Conservation (phyloP, 2,113 vertebrate genomes). For the Rhinolophus sinicus region DNA sequence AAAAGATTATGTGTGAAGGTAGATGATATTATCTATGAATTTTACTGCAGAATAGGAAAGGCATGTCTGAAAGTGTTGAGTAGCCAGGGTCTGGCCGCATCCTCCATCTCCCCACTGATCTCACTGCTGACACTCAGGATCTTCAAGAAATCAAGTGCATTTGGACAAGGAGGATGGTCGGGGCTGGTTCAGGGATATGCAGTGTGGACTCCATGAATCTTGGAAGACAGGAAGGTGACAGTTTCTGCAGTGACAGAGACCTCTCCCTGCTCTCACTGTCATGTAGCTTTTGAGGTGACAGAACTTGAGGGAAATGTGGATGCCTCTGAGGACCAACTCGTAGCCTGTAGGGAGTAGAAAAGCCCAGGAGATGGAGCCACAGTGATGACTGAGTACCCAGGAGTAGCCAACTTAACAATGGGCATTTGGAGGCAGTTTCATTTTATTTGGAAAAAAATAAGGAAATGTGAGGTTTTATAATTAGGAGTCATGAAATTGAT, state of each 20-base stretch:
- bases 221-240: not conserved
- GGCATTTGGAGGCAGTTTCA: not conserved
- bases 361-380: conserved; percentile 17
- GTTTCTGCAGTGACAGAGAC: not conserved
- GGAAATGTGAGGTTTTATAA: not conserved
- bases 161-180: not conserved
- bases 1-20: not conserved
- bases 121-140: not conserved
- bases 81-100: not conserved
- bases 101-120: not conserved
- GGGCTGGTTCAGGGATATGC: not conserved
- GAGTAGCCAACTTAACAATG: not conserved
- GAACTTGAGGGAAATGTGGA: not conserved
- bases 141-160: not conserved
- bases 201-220: not conserved
- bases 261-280: not conserved
- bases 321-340: not conserved
- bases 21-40: not conserved
- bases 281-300: not conserved
- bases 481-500: not conserved
- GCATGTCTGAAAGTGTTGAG: not conserved
- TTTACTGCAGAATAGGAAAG: not conserved
- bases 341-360: not conserved
- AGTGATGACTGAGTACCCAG: rapidly evolving
- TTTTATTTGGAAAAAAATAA: not conserved